phyloP scores from a whole-genome alignment of 1,140 invertebrate genomes.

The Hyles euphorbiae region DNA sequence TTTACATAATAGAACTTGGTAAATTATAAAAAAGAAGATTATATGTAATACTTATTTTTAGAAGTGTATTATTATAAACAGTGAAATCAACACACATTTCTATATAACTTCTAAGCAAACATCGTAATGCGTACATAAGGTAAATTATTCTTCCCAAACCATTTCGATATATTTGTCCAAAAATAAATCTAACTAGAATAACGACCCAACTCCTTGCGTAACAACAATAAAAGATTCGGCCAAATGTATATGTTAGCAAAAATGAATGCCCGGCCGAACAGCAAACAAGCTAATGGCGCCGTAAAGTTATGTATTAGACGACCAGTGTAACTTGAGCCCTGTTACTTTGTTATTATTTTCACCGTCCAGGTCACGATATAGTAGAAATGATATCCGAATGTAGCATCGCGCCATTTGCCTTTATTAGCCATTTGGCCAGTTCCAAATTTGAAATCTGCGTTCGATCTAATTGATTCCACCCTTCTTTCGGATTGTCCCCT shows the following conservation, averaged over 20 bases:
- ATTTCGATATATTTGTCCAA: conserved; percentile 1
- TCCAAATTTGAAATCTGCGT: conserved; percentile 42
- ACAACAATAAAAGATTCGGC: conserved; percentile 42
- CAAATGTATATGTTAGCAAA: conserved; percentile 46
- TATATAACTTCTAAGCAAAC: too few relatives aligned
- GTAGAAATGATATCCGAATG: conserved; percentile 38
- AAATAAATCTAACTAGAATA: conserved; percentile 7
- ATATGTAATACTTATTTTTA: too few relatives aligned
- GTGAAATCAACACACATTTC: too few relatives aligned
- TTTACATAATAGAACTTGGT: too few relatives aligned
- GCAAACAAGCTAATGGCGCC: conserved; percentile 61
- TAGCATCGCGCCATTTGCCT: conserved; percentile 56
- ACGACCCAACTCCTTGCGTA: conserved; percentile 2
- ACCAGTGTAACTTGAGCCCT: conserved; percentile 28
- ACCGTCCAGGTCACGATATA: conserved; percentile 28
- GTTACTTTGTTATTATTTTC: not conserved
- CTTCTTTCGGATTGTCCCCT: conserved; percentile 10
- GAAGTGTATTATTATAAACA: too few relatives aligned
- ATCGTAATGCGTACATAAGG: too few relatives aligned
- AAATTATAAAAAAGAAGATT: too few relatives aligned
- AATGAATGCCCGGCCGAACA: conserved; percentile 49
- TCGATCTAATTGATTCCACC: conserved; percentile 56
- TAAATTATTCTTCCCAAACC: too few relatives aligned
- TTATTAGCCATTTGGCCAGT: conserved; percentile 63
- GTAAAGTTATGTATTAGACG: conserved; percentile 40